Percentiles rank a stretch among this genome's conserved stretches.
Conservation (phyloP, 2,113 vertebrate species). For the Fulica atra region DNA sequence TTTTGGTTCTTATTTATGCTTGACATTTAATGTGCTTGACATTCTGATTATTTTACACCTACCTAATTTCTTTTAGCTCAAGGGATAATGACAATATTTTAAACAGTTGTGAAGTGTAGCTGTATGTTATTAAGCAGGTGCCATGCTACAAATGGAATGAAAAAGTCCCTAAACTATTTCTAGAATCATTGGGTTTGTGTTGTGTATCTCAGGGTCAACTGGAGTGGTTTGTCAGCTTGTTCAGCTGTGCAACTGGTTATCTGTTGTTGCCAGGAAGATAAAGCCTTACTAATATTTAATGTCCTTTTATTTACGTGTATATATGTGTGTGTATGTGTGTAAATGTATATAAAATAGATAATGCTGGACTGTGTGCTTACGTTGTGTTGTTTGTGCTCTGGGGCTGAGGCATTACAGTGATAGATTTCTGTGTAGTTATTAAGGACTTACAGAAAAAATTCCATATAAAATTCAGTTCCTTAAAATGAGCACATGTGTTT, state of each 20-base stretch:
- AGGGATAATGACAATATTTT: slow-evolving; percentile 54
- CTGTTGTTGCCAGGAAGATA: not conserved
- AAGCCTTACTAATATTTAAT: not conserved
- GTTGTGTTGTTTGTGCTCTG: not conserved
- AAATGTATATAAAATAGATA: not conserved
- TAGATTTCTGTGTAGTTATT: not conserved
- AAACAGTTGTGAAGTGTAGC: slow-evolving; percentile 31
- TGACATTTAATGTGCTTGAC: slow-evolving; percentile 64
- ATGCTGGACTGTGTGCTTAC: not conserved
- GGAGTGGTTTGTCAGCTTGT: not conserved
- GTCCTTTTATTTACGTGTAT: not conserved
- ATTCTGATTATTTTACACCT: slow-evolving; percentile 63
- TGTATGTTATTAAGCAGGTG: slow-evolving; percentile 5
- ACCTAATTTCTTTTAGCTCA: slow-evolving; percentile 51
- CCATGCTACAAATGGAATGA: not conserved
- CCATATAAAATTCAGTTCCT: not conserved
- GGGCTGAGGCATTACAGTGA: not conserved
- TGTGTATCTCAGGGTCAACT: accelerated
- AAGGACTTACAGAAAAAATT: not conserved
- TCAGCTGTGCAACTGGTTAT: not conserved
- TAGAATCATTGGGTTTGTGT: not conserved
- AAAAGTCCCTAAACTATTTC: not conserved
- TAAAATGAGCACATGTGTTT: accelerated
- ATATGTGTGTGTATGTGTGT: not conserved
- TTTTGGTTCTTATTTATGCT: slow-evolving; percentile 60